Percentiles rank a stretch among this genome's conserved stretches.
Evolutionary conservation across 2,113 vertebrate species (phyloP).

Genomic region (Terrapene triunguis): DNA sequence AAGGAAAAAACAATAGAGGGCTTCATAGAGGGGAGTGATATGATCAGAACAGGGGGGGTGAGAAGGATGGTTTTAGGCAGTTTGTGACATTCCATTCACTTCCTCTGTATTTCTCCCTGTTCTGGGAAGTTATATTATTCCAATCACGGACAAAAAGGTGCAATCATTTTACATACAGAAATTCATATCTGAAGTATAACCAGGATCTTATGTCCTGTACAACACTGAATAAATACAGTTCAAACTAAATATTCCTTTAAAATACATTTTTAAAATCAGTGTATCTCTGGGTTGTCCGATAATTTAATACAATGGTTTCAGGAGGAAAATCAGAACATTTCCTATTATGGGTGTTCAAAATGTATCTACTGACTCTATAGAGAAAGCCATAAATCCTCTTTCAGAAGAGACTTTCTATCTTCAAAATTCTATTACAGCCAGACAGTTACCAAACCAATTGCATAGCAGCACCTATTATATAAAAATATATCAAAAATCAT

Average conservation of each 20-base stretch:
- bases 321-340: slow-evolving; percentile 18
- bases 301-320: neutral
- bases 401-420: neutral
- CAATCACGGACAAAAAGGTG: neutral
- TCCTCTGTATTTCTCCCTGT: slow-evolving; percentile 6
- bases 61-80: neutral
- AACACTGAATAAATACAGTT: neutral
- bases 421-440: slow-evolving; percentile 22
- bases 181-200: neutral
- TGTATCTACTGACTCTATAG: neutral
- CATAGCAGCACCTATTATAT: neutral
- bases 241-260: neutral
- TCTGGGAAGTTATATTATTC: neutral
- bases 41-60: neutral
- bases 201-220: neutral
- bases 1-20: neutral
- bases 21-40: neutral
- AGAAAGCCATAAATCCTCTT: neutral
- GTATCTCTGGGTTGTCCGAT: neutral
- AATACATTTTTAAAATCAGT: slow-evolving; percentile 18
- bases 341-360: slow-evolving; percentile 4
- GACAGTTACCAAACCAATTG: neutral
- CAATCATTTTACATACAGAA: neutral
- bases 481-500: neutral
- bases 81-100: neutral